phyloP scores from a whole-genome alignment of 2,113 vertebrate species.

The Montifringilla adamsi region DNA sequence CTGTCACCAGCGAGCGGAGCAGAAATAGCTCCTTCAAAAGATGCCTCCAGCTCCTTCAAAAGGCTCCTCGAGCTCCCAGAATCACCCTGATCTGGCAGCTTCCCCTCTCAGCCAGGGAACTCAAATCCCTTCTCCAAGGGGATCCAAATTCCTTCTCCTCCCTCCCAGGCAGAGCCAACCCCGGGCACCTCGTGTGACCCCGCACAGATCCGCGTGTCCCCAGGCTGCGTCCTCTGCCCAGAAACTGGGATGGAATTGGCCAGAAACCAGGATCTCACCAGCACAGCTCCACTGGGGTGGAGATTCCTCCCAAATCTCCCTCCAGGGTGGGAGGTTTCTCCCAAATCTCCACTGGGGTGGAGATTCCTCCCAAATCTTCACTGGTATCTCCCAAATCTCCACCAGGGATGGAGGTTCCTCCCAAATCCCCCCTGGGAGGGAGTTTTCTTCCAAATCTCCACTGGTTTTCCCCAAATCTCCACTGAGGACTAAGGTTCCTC shows the following conservation, averaged over 20 bases:
- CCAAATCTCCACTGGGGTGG: neutral
- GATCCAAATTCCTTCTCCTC: neutral
- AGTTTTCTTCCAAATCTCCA: neutral
- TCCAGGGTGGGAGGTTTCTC: neutral
- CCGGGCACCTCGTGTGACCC: fast-evolving
- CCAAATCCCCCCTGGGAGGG: neutral
- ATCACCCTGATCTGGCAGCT: neutral
- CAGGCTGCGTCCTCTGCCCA: fast-evolving
- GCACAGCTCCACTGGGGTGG: neutral
- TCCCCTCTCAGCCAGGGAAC: neutral
- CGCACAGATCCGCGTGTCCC: fast-evolving
- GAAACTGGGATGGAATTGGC: fast-evolving
- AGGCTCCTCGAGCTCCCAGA: neutral
- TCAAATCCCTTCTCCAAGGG: neutral
- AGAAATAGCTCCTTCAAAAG: neutral
- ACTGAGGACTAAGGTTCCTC: too few relatives aligned
- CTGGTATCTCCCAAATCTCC: fast-evolving
- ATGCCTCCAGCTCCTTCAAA: neutral
- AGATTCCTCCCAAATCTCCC: neutral
- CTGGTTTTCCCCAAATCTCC: neutral
- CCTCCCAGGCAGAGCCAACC: fast-evolving
- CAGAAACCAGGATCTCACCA: neutral
- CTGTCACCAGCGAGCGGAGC: neutral
- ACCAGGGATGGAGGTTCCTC: neutral
- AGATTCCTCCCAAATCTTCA: neutral